Percentiles rank a stretch among this genome's conserved stretches.
These are phyloP conservation scores for Archivesica marissinica DNA, from an alignment of 1,140 invertebrate species.

Conservation along the genomic window DNA sequence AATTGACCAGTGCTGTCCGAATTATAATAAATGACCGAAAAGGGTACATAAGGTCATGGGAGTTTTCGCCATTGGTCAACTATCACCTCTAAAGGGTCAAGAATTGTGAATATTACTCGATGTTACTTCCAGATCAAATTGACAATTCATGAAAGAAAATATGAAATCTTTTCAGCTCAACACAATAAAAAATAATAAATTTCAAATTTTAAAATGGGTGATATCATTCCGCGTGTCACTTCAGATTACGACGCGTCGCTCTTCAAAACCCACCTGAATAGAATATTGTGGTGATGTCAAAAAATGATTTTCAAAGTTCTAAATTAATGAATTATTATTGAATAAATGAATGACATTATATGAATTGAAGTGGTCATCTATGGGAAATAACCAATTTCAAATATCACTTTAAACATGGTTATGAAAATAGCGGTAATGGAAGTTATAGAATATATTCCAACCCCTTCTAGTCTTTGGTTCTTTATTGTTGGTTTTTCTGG, in stretches of 20 bases:
- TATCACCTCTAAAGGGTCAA: slow-evolving; percentile 20
- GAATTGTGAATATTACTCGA: slow-evolving; percentile 24
- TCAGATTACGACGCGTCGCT: not conserved
- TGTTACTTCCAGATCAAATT: not conserved
- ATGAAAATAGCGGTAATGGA: too few species aligned
- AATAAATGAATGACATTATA: not conserved
- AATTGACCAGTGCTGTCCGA: not conserved
- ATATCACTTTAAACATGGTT: too few species aligned
- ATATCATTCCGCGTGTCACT: slow-evolving; percentile 17
- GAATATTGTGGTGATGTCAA: not conserved
- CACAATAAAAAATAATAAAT: slow-evolving; percentile 38
- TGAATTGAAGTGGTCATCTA: not conserved
- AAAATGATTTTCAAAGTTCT: not conserved
- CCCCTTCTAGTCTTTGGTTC: too few species aligned
- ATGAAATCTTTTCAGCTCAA: slow-evolving; percentile 1
- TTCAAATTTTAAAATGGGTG: slow-evolving; percentile 4
- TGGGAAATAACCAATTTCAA: not conserved
- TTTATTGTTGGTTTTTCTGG: too few species aligned
- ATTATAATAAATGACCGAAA: slow-evolving; percentile 17
- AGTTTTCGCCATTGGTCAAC: slow-evolving; percentile 16
- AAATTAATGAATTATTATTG: not conserved
- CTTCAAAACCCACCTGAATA: not conserved
- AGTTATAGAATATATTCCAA: too few species aligned
- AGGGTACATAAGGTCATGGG: slow-evolving; percentile 25
- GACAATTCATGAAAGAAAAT: slow-evolving; percentile 23